phyloP scores from a whole-genome alignment of 2,888 invertebrate genomes.

The Melanophora roralis region DNA sequence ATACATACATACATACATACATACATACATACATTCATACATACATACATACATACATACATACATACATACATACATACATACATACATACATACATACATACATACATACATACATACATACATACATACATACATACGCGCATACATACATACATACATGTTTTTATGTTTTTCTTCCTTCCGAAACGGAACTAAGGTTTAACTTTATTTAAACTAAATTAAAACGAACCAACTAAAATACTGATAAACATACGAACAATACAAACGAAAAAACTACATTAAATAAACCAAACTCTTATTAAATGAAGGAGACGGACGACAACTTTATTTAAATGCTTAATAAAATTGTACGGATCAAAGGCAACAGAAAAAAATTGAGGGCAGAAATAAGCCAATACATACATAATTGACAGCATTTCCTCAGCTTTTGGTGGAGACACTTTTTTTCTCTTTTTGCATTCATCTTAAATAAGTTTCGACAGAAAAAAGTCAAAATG shows the following conservation, averaged over 20 bases:
- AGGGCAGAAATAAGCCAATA: too few relatives aligned
- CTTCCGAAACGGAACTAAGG: conserved; percentile 60
- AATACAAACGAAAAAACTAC: background rate
- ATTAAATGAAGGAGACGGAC: conserved; percentile 50
- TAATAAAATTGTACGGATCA: conserved; percentile 50
- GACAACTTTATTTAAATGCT: conserved; percentile 51
- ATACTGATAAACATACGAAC: background rate
- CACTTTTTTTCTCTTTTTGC: conserved; percentile 12
- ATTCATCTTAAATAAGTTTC: conserved; percentile 13
- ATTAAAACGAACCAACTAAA: conserved; percentile 49
- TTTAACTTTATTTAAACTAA: conserved; percentile 57
- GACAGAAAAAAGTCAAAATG: conserved; percentile 2
- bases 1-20: too few relatives aligned
- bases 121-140: too few relatives aligned
- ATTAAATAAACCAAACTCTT: background rate
- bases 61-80: too few relatives aligned
- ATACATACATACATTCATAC: too few relatives aligned
- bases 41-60: too few relatives aligned
- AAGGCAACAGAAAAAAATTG: conserved; percentile 38
- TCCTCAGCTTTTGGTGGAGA: conserved; percentile 45
- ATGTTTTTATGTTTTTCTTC: conserved; percentile 5
- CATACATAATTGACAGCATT: conserved; percentile 58
- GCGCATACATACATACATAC: background rate
- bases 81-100: too few relatives aligned
- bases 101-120: too few relatives aligned